Evolutionary conservation across 2,888 invertebrate genomes (phyloP).

Genomic region (Mimachlamys varia): DNA sequence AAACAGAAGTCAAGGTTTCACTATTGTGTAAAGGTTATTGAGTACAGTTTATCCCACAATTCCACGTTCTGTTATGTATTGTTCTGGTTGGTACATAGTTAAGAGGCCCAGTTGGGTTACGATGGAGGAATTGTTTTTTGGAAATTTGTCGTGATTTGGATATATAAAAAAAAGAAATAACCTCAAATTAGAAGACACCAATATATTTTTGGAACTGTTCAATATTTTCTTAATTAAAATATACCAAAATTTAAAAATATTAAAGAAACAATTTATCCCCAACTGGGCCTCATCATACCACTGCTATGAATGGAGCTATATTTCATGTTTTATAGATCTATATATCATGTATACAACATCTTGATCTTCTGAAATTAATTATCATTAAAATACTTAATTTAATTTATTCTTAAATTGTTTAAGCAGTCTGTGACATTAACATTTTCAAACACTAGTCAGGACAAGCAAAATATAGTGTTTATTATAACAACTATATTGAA

Average conservation of each 20-base stretch:
- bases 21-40: constrained; percentile 25
- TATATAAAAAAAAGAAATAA: too few species aligned
- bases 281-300: background rate
- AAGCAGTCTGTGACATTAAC: too few species aligned
- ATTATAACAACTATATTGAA: too few species aligned
- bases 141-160: too few species aligned
- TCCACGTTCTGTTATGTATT: background rate
- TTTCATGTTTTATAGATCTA: background rate
- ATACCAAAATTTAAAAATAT: background rate
- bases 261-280: background rate
- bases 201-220: too few species aligned
- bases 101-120: background rate
- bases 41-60: background rate
- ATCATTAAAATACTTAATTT: too few species aligned
- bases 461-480: too few species aligned
- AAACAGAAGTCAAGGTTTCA: constrained; percentile 7
- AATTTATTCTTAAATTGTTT: too few species aligned
- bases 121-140: background rate
- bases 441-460: too few species aligned
- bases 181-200: too few species aligned
- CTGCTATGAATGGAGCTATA: background rate
- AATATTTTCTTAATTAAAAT: background rate
- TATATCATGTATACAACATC: constrained; percentile 11
- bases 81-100: constrained; percentile 14
- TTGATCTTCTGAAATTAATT: background rate